Conservation (phyloP, 2,888 invertebrate species). For the Cantharis nigra region DNA sequence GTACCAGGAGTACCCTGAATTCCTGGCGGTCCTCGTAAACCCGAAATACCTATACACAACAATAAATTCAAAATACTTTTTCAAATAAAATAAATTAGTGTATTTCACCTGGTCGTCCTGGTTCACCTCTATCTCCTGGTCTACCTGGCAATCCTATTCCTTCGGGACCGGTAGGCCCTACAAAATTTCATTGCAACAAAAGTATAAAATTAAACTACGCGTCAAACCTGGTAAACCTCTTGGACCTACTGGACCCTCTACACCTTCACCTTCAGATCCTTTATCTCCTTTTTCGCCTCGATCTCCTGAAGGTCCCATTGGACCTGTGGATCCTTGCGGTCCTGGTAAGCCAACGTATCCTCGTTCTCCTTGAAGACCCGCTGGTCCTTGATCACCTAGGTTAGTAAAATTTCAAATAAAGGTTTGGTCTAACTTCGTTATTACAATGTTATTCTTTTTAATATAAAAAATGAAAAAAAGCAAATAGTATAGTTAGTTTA, state of each 20-base stretch:
- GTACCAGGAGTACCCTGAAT: slow-evolving; percentile 68
- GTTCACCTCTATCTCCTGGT: slow-evolving; percentile 75
- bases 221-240: slow-evolving; percentile 68
- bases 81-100: not conserved
- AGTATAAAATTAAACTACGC: not conserved
- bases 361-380: slow-evolving; percentile 67
- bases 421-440: not conserved
- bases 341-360: slow-evolving; percentile 70
- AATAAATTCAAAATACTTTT: not conserved
- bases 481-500: not conserved
- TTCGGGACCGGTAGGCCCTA: slow-evolving; percentile 71
- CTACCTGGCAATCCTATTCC: slow-evolving; percentile 70
- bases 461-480: not conserved
- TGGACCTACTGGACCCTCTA: slow-evolving; percentile 74
- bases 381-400: slow-evolving; percentile 68
- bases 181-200: not conserved
- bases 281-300: slow-evolving; percentile 76
- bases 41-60: slow-evolving; percentile 41
- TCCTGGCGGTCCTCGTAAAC: slow-evolving; percentile 65
- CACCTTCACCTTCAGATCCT: slow-evolving; percentile 71
- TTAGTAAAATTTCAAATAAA: not conserved
- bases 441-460: too few species aligned
- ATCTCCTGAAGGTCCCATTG: slow-evolving; percentile 65
- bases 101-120: slow-evolving; percentile 70
- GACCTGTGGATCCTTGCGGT: slow-evolving; percentile 63